phyloP scores from a whole-genome alignment of 1,140 invertebrate genomes.

The Dinothrombium tinctorium region DNA sequence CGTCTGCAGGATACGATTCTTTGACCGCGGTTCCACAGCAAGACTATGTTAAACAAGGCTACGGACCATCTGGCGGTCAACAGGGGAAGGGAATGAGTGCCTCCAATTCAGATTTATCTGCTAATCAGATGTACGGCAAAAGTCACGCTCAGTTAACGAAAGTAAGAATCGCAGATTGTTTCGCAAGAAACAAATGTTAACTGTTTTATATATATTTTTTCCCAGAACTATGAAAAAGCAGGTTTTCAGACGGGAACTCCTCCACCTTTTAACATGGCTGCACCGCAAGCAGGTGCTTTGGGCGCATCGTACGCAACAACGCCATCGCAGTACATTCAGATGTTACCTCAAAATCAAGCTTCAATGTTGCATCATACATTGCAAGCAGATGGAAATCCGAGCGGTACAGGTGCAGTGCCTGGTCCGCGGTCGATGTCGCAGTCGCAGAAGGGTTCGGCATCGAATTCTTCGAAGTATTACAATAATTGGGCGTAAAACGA shows the following conservation, averaged over 20 bases:
- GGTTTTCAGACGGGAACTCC: neutral
- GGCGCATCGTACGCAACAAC: neutral
- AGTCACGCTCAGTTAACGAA: slow-evolving; percentile 1
- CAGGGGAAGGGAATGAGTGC: neutral
- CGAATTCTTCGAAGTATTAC: no score
- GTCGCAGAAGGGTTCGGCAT: neutral
- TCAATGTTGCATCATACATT: slow-evolving; percentile 4
- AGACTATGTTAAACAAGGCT: slow-evolving; percentile 5
- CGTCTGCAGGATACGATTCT: slow-evolving; percentile 8
- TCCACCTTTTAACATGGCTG: slow-evolving; percentile 1
- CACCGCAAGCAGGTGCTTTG: neutral
- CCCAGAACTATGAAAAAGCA: neutral
- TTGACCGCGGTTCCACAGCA: neutral
- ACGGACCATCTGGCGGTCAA: slow-evolving; percentile 1
- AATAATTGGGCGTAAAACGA: no score
- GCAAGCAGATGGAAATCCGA: slow-evolving; percentile 1
- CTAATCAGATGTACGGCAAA: slow-evolving; percentile 1
- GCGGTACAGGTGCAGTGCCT: neutral
- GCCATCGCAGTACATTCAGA: neutral
- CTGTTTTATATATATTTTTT: neutral
- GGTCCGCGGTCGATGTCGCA: neutral
- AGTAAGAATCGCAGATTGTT: neutral
- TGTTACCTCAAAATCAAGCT: neutral
- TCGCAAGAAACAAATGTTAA: neutral
- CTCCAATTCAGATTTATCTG: neutral